phyloP scores from a whole-genome alignment of 2,113 vertebrate species.

The Dipodomys stephensi region DNA sequence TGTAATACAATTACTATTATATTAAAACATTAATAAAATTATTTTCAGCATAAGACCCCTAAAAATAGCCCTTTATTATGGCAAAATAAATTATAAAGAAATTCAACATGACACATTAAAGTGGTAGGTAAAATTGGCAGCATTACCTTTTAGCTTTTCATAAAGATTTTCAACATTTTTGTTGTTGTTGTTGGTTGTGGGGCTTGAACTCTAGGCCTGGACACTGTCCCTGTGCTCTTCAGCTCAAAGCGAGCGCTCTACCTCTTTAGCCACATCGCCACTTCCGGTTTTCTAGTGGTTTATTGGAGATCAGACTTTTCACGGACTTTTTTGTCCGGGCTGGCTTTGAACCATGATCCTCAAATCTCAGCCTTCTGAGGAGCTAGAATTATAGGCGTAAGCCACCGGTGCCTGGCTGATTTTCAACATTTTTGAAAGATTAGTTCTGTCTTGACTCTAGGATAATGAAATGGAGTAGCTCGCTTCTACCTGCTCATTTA shows the following conservation, averaged over 20 bases:
- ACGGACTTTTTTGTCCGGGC: no score
- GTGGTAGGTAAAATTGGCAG: background rate
- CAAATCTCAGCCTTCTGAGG: no score
- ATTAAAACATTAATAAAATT: background rate
- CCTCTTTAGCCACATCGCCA: no score
- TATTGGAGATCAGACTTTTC: no score
- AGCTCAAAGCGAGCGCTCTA: no score
- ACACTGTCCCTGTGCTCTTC: no score
- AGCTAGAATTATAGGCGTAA: no score
- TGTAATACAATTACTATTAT: background rate
- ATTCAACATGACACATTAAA: background rate
- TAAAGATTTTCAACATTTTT: background rate
- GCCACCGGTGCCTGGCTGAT: no score
- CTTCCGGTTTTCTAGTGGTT: no score
- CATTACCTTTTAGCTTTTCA: background rate
- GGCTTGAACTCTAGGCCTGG: no score
- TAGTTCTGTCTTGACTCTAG: background rate
- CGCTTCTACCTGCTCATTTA: background rate
- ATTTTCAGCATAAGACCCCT: background rate
- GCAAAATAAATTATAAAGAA: background rate
- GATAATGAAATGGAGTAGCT: background rate
- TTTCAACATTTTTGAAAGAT: background rate
- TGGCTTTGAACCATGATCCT: no score
- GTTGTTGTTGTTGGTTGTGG: no score
- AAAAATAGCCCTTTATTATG: conserved; percentile 17